phyloP scores from a whole-genome alignment of 2,888 invertebrate species.

The Prostheceraeus crozeri region DNA sequence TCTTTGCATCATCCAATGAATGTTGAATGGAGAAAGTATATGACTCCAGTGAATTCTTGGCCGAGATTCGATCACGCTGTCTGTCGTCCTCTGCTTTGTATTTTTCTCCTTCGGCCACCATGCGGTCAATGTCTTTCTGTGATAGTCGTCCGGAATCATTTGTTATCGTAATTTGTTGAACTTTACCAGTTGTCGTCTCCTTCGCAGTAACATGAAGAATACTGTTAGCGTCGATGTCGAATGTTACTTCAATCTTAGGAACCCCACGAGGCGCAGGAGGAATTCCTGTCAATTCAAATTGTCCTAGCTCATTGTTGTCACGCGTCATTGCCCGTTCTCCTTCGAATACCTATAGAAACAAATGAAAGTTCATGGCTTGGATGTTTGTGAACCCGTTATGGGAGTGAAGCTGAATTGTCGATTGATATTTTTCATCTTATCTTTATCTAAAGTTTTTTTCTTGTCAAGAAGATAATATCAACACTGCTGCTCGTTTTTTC shows the following conservation, averaged over 20 bases:
- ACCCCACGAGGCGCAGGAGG: slow-evolving; percentile 67
- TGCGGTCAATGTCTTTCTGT: slow-evolving; percentile 67
- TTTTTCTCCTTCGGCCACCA: slow-evolving; percentile 20
- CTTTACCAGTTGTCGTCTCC: slow-evolving; percentile 66
- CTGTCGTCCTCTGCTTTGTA: slow-evolving; percentile 6
- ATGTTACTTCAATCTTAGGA: slow-evolving; percentile 65
- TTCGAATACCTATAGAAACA: slow-evolving; percentile 57
- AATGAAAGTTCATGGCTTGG: too few relatives aligned
- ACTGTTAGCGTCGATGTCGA: slow-evolving; percentile 64
- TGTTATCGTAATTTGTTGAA: slow-evolving; percentile 62
- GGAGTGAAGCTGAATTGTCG: too few relatives aligned
- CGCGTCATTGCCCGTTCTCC: slow-evolving; percentile 71
- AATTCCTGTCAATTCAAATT: slow-evolving; percentile 38
- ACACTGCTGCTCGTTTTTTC: too few relatives aligned
- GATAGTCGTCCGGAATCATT: slow-evolving; percentile 65
- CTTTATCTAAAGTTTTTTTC: too few relatives aligned
- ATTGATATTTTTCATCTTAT: too few relatives aligned
- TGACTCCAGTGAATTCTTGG: slow-evolving; percentile 40
- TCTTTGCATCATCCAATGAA: slow-evolving; percentile 74
- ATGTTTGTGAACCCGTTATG: too few relatives aligned
- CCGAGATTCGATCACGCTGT: background rate
- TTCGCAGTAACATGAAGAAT: slow-evolving; percentile 86
- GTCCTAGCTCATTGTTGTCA: slow-evolving; percentile 66
- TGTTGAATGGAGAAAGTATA: slow-evolving; percentile 74
- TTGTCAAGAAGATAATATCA: too few relatives aligned